These are phyloP conservation scores for Mustelus asterias DNA, from an alignment of 2,113 vertebrate genomes.

Conservation along the genomic window DNA sequence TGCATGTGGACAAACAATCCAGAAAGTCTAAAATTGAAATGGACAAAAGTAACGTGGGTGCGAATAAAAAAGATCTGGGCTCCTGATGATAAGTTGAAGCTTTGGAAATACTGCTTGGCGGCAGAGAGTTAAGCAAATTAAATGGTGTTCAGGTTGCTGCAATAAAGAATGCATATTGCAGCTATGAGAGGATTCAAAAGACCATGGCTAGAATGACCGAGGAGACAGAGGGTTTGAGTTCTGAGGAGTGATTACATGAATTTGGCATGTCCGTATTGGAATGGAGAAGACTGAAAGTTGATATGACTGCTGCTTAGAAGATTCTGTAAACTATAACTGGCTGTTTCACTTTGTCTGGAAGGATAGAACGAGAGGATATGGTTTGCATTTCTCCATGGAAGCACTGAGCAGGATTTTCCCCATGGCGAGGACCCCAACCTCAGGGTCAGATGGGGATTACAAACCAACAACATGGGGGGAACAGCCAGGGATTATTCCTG, in stretches of 20 bases:
- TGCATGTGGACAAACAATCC: not conserved
- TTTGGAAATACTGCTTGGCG: not conserved
- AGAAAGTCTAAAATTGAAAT: not conserved
- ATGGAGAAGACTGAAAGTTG: not conserved
- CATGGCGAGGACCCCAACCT: no score
- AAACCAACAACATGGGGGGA: no score
- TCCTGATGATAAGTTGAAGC: not conserved
- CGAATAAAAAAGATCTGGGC: not conserved
- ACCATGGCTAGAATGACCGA: not conserved
- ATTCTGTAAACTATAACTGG: not conserved
- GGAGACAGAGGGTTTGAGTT: not conserved
- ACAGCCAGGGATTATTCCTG: no score
- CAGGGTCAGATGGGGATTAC: no score
- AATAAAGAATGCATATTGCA: not conserved
- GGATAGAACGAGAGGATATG: not conserved
- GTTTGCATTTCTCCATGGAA: not conserved
- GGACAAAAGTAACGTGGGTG: not conserved
- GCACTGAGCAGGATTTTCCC: not conserved
- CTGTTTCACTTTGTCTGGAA: not conserved
- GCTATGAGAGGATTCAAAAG: not conserved
- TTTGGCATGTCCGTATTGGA: not conserved
- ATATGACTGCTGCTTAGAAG: not conserved
- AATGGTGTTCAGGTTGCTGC: not conserved
- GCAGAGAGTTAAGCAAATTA: not conserved
- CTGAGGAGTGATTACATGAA: not conserved